Base-by-base conservation (phyloP, 2,888 invertebrate species). In the Athalia rosae region DNA sequence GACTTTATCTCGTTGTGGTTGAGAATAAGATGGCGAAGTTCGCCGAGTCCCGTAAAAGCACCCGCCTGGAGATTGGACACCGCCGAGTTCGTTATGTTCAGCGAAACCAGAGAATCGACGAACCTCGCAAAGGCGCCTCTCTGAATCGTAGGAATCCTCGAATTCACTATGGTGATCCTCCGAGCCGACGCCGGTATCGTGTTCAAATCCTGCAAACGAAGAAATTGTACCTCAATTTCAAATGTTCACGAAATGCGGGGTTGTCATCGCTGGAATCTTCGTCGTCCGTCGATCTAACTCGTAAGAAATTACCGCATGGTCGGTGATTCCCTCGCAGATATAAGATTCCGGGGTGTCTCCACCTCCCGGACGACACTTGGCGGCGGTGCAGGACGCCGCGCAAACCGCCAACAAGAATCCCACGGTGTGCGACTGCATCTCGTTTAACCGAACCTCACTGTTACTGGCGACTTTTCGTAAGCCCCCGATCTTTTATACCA, bases 1-100 rank as follows among this genome's bases (percentile, higher is more conserved):
- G 9, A 61, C 1, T 61, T 74, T 7, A 83, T 82, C 53, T 74
- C 73, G 15, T 83, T 83, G 64, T 77, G n/a, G 9, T 62, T 56
- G 61, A 83, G 53, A 11, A 78, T 61, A 13, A 83, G 76, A n/a
- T 77, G 4, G n/a, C 71, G 63, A 6, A 83, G 64, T 7, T 77
- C 79, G 3, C 4, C 6, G 9, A 83, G 78, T 41, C 78, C 78
- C 3, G 59, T 41, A 59, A 83, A 83, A 7, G 82, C 80, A 6
- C 80, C 69, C 0, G 77, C 67, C 47, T 80, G 73, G 28, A 83
- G 83, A 5, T 78, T 74, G 7, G 79, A 77, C 11, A 83, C 56
- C 13, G 77, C 77, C 0, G 74, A 78, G 7, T 76, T 67, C 28
- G 82, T 79, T 77, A 83, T 78, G 61, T 81, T 80, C 45, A 83